Percentiles rank a stretch among this genome's conserved stretches.
These are phyloP conservation scores for Potamarius usumacintae DNA, from an alignment of 2,113 vertebrate species.

Conservation along the genomic window DNA sequence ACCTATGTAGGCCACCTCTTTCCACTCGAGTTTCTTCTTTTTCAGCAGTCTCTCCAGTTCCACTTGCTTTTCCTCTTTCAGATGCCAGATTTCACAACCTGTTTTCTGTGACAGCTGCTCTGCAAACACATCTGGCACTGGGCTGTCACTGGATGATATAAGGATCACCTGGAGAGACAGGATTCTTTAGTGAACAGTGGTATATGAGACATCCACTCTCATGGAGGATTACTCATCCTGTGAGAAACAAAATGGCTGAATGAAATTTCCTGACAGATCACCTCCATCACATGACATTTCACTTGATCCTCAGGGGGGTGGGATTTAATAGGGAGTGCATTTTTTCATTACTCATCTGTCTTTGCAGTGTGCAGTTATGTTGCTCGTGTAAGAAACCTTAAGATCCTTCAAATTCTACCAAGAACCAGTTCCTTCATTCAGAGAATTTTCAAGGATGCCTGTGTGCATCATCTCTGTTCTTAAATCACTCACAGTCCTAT, in stretches of 20 bases:
- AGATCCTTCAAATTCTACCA: too few relatives aligned
- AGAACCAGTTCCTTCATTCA: too few relatives aligned
- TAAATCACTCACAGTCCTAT: too few relatives aligned
- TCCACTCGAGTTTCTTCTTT: slow-evolving; percentile 78
- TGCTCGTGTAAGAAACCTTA: background rate
- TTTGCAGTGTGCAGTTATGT: background rate
- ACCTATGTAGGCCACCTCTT: slow-evolving; percentile 89
- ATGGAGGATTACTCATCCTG: background rate
- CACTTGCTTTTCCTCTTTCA: slow-evolving; percentile 66
- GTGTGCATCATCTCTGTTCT: too few relatives aligned
- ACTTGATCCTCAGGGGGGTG: background rate
- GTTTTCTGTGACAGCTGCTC: slow-evolving; percentile 70
- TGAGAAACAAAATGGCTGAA: background rate
- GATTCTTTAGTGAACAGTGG: background rate
- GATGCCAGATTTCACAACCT: slow-evolving; percentile 69
- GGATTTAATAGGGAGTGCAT: background rate
- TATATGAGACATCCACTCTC: background rate
- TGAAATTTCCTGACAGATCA: background rate
- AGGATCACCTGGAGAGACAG: slow-evolving; percentile 75
- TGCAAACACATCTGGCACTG: slow-evolving; percentile 59
- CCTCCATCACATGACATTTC: background rate
- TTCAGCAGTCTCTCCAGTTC: slow-evolving; percentile 69
- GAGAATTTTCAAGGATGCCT: too few relatives aligned
- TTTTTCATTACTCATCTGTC: background rate
- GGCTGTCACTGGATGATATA: slow-evolving; percentile 73